Percentiles rank a stretch among this genome's conserved stretches.
Conservation (phyloP, 2,113 vertebrate species). For the Chrysemys picta region DNA sequence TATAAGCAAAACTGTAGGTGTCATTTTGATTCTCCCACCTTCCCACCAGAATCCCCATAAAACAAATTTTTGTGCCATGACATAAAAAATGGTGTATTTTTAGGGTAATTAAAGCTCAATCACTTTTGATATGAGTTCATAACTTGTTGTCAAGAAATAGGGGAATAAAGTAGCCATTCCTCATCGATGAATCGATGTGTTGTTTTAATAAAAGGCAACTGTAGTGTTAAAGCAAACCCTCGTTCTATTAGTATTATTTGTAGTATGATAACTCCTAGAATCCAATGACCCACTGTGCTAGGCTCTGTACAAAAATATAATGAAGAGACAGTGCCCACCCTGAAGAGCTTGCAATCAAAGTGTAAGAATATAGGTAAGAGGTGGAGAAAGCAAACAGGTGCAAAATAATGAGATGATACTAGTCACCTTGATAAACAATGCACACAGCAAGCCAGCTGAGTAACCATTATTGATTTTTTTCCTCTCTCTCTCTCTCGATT, state of each 20-base stretch:
- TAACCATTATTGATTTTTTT: not conserved
- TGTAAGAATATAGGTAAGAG: not conserved
- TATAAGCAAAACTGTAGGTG: not conserved
- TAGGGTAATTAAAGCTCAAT: not conserved
- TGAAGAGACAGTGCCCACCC: not conserved
- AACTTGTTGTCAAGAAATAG: not conserved
- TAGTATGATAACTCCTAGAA: not conserved
- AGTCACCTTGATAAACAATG: not conserved
- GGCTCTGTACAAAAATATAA: not conserved
- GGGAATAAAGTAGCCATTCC: not conserved
- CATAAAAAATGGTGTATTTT: not conserved
- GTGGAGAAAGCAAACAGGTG: not conserved
- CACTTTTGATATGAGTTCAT: not conserved
- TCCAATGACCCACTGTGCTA: not conserved
- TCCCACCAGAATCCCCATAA: not conserved
- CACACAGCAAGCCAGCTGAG: not conserved
- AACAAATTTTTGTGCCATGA: not conserved
- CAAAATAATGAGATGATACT: not conserved
- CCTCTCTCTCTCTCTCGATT: conserved; percentile 55
- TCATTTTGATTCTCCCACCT: not conserved
- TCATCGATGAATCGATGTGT: not conserved
- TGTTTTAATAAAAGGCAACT: not conserved
- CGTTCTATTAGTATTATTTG: not conserved
- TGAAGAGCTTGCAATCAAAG: not conserved
- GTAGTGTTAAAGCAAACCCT: not conserved